phyloP scores from a whole-genome alignment of 1,140 invertebrate species.

The Catajapyx aquilonaris region DNA sequence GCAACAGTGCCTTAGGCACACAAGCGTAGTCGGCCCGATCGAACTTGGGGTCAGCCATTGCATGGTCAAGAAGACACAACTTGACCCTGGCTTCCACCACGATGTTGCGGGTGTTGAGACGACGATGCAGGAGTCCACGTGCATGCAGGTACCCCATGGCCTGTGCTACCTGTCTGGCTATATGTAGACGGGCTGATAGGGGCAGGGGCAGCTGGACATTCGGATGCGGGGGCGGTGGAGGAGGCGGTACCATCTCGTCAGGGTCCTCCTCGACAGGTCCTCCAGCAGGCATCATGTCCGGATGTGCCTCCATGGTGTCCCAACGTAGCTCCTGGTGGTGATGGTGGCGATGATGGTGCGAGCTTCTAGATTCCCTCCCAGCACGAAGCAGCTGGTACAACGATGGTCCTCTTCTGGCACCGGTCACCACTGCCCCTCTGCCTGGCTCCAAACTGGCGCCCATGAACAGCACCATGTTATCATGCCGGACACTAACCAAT shows the following conservation, averaged over 20 bases:
- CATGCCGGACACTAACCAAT: constrained; percentile 23
- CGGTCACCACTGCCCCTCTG: neutral
- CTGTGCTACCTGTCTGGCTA: constrained; percentile 17
- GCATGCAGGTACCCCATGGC: constrained; percentile 25
- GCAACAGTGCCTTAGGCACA: constrained; percentile 18
- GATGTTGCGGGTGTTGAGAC: constrained; percentile 22
- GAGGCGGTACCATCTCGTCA: neutral
- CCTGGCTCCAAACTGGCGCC: constrained; percentile 15
- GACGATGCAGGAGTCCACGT: constrained; percentile 20
- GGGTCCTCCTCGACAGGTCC: neutral
- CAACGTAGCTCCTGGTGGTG: neutral
- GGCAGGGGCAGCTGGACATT: neutral
- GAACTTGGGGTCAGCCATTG: constrained; percentile 14
- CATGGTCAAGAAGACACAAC: constrained; percentile 24
- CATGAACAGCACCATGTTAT: constrained; percentile 27
- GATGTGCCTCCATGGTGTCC: no score
- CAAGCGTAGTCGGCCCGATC: constrained; percentile 16
- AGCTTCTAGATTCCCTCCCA: neutral
- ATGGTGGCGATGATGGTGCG: no score
- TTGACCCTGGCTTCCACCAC: constrained; percentile 22
- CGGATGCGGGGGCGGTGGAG: neutral
- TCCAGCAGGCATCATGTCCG: neutral
- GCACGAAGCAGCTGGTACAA: neutral
- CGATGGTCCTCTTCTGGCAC: neutral
- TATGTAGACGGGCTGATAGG: constrained; percentile 2